Conservation (phyloP, 2,113 vertebrate species). For the Todiramphus saurophagus region DNA sequence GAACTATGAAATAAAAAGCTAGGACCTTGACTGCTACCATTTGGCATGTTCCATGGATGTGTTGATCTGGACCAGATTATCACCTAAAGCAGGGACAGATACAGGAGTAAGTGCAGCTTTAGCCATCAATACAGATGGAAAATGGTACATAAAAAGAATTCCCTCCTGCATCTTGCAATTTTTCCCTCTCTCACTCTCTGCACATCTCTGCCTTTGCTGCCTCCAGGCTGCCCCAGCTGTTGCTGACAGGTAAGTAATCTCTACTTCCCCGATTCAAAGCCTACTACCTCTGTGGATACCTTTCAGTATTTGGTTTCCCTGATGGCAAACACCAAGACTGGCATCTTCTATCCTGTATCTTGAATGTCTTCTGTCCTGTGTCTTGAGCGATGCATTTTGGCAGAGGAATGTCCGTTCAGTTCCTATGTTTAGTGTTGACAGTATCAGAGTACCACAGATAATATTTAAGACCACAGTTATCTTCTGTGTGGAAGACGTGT, state of each 20-base stretch:
- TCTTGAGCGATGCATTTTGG: background rate
- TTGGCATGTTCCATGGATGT: background rate
- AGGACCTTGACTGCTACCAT: background rate
- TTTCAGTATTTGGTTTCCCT: background rate
- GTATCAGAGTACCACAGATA: background rate
- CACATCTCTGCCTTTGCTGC: background rate
- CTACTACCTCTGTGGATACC: background rate
- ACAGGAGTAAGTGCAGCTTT: background rate
- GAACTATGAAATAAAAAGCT: background rate
- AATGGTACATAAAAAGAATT: background rate
- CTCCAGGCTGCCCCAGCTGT: background rate
- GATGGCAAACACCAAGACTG: background rate
- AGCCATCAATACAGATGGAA: background rate
- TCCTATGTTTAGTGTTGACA: background rate
- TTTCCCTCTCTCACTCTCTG: background rate
- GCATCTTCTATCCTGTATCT: background rate
- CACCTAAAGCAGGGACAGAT: background rate
- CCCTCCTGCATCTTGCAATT: background rate
- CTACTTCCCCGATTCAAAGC: background rate
- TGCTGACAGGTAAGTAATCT: background rate
- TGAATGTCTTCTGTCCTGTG: background rate
- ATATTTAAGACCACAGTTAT: background rate
- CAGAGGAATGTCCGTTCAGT: background rate
- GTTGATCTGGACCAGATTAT: background rate
- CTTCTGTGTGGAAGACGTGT: background rate